phyloP scores from a whole-genome alignment of 2,113 vertebrate genomes.

The Phylloscopus whistleri region DNA sequence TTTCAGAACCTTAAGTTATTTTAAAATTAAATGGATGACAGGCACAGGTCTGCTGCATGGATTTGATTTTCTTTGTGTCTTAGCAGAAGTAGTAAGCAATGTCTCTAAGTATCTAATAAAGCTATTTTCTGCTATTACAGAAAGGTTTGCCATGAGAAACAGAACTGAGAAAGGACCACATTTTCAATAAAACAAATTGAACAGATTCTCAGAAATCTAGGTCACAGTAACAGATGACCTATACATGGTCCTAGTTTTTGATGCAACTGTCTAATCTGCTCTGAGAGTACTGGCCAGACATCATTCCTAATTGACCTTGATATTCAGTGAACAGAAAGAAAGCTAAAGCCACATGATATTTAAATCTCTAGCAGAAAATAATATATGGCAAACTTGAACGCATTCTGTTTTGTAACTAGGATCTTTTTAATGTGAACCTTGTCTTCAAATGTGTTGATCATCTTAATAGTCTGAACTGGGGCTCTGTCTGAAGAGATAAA shows the following conservation, averaged over 20 bases:
- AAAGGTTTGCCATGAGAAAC: conserved; percentile 28
- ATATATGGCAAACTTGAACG: conserved; percentile 9
- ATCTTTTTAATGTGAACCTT: not conserved
- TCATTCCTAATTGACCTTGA: conserved; percentile 85
- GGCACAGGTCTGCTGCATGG: conserved; percentile 24
- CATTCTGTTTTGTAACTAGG: not conserved
- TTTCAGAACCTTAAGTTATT: conserved; percentile 63
- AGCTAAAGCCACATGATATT: conserved; percentile 58
- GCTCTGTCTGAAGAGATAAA: not conserved
- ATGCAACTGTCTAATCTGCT: conserved; percentile 83
- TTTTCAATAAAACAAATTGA: conserved; percentile 62
- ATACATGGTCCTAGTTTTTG: conserved; percentile 56
- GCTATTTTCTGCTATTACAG: conserved; percentile 47
- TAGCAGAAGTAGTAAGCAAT: conserved; percentile 33
- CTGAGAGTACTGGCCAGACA: conserved; percentile 74
- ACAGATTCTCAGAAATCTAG: conserved; percentile 68
- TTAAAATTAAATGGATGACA: conserved; percentile 52
- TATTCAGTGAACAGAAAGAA: conserved; percentile 85
- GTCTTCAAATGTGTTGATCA: not conserved
- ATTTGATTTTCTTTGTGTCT: conserved; percentile 47
- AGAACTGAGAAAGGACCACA: not conserved
- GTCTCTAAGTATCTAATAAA: conserved; percentile 49
- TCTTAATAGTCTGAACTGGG: not conserved
- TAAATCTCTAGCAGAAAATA: conserved; percentile 58
- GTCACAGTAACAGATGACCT: conserved; percentile 65